Conservation (phyloP, 92 coral and sea anemone species). For the Virgularia gustaviana region DNA sequence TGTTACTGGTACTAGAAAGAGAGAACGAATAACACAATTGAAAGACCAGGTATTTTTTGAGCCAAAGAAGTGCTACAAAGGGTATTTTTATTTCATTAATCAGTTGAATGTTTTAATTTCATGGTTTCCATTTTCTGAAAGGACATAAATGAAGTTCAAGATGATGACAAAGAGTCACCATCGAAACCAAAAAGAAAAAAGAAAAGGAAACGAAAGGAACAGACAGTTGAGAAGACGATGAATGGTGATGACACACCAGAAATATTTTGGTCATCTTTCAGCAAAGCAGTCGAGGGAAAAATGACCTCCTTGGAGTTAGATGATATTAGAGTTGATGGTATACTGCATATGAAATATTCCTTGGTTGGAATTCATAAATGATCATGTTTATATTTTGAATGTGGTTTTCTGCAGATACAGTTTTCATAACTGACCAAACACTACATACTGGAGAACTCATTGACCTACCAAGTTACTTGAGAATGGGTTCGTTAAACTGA, state of each 20-base stretch:
- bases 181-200: conserved; percentile 25
- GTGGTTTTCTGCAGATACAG: conserved; percentile 44
- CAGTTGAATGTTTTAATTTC: no score
- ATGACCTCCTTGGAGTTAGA: conserved; percentile 73
- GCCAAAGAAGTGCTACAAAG: no score
- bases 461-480: conserved; percentile 57
- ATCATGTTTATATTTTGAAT: not conserved
- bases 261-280: conserved; percentile 66
- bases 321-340: conserved; percentile 70
- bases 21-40: no score
- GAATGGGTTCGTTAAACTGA: conserved; percentile 52
- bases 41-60: no score
- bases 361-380: no score
- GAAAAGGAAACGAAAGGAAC: not conserved
- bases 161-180: no score
- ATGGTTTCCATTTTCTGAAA: no score
- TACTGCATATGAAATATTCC: not conserved
- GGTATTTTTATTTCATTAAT: no score
- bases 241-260: conserved; percentile 22
- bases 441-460: conserved; percentile 62
- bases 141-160: no score
- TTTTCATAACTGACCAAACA: conserved; percentile 64
- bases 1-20: no score
- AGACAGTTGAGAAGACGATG: conserved; percentile 11
- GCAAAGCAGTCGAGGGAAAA: conserved; percentile 45